Conservation (phyloP, 2,888 invertebrate genomes). For the Phaedon cochleariae region DNA sequence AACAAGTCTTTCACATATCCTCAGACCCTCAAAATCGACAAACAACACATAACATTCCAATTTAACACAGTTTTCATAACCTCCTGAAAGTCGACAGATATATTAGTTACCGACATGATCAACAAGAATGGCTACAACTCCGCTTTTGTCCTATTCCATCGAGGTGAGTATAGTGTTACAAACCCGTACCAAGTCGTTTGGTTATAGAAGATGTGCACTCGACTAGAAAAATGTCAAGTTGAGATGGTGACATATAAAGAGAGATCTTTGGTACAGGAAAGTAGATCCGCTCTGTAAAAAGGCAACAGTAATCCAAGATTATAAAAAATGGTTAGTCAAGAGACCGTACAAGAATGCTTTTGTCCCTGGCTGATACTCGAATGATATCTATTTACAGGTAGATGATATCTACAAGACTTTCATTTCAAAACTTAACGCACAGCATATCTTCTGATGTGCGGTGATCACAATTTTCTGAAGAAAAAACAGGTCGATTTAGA, state of each 20-base stretch:
- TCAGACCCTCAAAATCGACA: slow-evolving; percentile 22
- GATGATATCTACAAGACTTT: no score
- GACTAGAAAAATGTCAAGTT: slow-evolving; percentile 56
- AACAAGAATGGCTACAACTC: slow-evolving; percentile 53
- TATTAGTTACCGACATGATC: slow-evolving; percentile 57
- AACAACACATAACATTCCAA: slow-evolving; percentile 42
- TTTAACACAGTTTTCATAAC: slow-evolving; percentile 31
- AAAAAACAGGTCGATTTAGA: no score
- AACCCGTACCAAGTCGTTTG: slow-evolving; percentile 37
- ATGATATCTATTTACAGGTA: slow-evolving; percentile 28
- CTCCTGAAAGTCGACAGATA: slow-evolving; percentile 54
- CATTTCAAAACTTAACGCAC: no score
- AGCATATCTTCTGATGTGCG: no score
- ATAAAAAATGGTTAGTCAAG: slow-evolving; percentile 43
- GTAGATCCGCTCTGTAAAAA: slow-evolving; percentile 41
- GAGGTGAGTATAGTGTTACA: slow-evolving; percentile 53
- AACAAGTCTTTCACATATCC: slow-evolving; percentile 27
- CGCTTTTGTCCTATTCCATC: slow-evolving; percentile 40
- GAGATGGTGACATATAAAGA: slow-evolving; percentile 43
- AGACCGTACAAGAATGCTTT: slow-evolving; percentile 43
- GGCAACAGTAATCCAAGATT: slow-evolving; percentile 45
- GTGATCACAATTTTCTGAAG: no score
- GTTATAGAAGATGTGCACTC: slow-evolving; percentile 31
- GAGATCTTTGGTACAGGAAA: slow-evolving; percentile 40
- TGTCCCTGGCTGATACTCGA: slow-evolving; percentile 35